phyloP scores from a whole-genome alignment of 2,797 vertebrate genomes.

The Oreochromis mossambicus region DNA sequence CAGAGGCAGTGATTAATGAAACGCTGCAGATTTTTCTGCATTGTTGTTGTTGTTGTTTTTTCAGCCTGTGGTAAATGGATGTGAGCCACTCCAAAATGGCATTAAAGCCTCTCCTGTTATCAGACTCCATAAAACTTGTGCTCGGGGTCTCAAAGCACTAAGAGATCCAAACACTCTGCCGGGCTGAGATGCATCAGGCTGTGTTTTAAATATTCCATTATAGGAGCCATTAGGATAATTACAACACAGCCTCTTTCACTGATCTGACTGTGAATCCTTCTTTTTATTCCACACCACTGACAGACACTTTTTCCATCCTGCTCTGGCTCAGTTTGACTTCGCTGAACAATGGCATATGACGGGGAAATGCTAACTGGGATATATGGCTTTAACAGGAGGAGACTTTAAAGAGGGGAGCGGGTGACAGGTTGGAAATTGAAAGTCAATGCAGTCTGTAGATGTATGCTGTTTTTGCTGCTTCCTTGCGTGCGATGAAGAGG shows the following conservation, averaged over 20 bases:
- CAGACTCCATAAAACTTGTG: neutral
- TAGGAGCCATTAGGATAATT: conserved; percentile 38
- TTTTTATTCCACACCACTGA: neutral
- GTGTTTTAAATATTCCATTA: conserved; percentile 39
- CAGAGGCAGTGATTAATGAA: neutral
- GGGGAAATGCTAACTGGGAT: neutral
- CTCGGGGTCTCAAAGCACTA: neutral
- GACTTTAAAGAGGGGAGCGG: neutral
- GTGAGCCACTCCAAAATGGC: neutral
- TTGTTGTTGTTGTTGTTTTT: neutral
- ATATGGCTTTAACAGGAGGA: neutral
- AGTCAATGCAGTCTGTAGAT: neutral
- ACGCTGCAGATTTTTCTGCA: neutral
- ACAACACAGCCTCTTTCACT: conserved; percentile 1
- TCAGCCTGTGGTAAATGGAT: neutral
- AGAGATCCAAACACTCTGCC: neutral
- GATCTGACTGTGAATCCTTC: neutral
- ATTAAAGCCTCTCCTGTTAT: neutral
- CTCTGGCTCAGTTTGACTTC: neutral
- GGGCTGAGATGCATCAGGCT: neutral
- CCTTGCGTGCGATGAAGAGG: neutral
- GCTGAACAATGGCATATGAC: neutral
- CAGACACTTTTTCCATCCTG: neutral
- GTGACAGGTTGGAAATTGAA: neutral
- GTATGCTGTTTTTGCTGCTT: neutral